Percentiles rank a stretch among this genome's conserved stretches.
These are phyloP conservation scores for Mallateleia sp. DNA, from an alignment of 2,888 invertebrate genomes.

Conservation along the genomic window DNA sequence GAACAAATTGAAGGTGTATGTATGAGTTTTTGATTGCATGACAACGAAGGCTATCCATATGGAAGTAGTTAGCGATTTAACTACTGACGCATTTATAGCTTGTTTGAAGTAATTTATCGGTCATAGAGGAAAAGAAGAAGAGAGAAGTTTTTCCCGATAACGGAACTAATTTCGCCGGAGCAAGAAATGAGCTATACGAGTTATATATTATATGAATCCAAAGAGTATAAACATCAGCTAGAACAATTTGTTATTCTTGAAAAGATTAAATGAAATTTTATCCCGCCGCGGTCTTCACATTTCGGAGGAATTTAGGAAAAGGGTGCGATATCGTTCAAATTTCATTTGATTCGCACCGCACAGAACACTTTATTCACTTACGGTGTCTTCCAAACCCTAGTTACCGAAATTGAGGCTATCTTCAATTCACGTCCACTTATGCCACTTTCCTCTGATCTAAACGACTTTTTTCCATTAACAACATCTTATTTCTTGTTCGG, in stretches of 20 bases:
- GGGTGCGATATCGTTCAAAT: too few species aligned
- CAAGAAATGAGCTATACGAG: slow-evolving; percentile 47
- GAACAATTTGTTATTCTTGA: too few species aligned
- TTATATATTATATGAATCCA: not conserved
- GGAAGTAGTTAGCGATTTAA: slow-evolving; percentile 74
- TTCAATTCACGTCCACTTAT: not conserved
- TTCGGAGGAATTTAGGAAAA: too few species aligned
- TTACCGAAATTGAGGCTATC: not conserved
- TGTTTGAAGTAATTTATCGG: slow-evolving; percentile 70
- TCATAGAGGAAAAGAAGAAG: slow-evolving; percentile 57
- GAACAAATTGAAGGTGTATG: slow-evolving; percentile 73
- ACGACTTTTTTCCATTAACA: not conserved
- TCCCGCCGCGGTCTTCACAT: too few species aligned
- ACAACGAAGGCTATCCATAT: slow-evolving; percentile 76
- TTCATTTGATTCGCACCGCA: too few species aligned
- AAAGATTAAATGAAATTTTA: too few species aligned
- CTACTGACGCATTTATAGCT: slow-evolving; percentile 69
- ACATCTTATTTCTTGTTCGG: not conserved
- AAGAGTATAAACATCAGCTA: not conserved
- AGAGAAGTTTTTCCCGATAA: slow-evolving; percentile 72
- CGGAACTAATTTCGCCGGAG: slow-evolving; percentile 73
- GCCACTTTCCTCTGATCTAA: slow-evolving; percentile 5
- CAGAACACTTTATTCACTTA: not conserved
- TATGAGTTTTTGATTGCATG: slow-evolving; percentile 77
- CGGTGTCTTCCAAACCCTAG: not conserved